Evolutionary conservation across 2,797 vertebrate genomes (phyloP).

Genomic region (Carcharodon carcharias): DNA sequence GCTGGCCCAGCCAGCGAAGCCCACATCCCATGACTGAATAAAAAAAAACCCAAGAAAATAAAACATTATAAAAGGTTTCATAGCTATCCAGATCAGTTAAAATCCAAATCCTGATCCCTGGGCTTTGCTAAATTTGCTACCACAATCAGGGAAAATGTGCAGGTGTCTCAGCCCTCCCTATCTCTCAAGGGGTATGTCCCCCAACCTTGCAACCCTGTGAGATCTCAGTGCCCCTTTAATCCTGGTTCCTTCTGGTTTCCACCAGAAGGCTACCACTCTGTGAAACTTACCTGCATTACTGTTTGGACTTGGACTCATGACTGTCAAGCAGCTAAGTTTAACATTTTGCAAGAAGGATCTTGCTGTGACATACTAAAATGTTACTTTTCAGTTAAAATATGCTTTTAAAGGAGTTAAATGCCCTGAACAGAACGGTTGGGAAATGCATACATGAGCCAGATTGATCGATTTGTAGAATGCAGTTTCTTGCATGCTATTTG

Average conservation of each 20-base stretch:
- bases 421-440: not conserved
- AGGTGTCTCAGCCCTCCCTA: not conserved
- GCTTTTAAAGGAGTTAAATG: not conserved
- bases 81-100: not conserved
- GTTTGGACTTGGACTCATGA: not conserved
- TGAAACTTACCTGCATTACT: not conserved
- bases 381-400: not conserved
- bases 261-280: not conserved
- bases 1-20: no score
- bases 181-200: not conserved
- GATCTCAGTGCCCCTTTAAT: not conserved
- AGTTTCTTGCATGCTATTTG: not conserved
- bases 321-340: not conserved
- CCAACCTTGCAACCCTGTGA: not conserved
- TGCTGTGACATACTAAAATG: not conserved
- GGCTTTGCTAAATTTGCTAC: not conserved
- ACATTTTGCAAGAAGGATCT: not conserved
- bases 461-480: not conserved
- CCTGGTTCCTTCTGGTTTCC: not conserved
- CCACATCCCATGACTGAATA: no score
- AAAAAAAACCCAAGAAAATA: not conserved
- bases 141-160: not conserved
- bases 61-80: not conserved
- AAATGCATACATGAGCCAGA: not conserved
- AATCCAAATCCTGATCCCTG: not conserved